A percentile compares a stretch with the other conserved stretches of the same genome.
These are phyloP conservation scores for Ctenicera cuprea DNA, from an alignment of 2,888 invertebrate genomes.

Conservation along the genomic window DNA sequence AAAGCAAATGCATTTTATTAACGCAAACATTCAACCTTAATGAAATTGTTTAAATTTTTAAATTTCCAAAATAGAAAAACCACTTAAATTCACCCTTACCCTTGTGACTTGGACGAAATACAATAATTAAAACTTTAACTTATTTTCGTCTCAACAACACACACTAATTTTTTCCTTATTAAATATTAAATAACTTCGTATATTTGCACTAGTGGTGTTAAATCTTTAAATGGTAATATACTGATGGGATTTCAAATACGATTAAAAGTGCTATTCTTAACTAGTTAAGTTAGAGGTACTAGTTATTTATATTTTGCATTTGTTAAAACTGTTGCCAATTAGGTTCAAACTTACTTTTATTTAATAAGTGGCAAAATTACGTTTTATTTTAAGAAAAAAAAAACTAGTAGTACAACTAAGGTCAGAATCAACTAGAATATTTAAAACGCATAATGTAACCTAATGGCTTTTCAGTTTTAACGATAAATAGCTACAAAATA, in stretches of 20 bases:
- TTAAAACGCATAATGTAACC: background rate
- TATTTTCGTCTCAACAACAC: background rate
- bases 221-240: conserved; percentile 18
- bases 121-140: background rate
- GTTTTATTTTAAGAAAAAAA: too few species aligned
- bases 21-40: too few species aligned
- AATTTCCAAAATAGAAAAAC: too few species aligned
- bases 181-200: conserved; percentile 6
- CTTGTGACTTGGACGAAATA: conserved; percentile 17
- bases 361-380: too few species aligned
- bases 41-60: too few species aligned
- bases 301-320: background rate
- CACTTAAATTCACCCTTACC: background rate
- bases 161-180: background rate
- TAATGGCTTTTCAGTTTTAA: conserved; percentile 20
- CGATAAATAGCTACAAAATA: conserved; percentile 9
- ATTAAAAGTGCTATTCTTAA: background rate
- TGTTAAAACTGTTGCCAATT: conserved; percentile 25
- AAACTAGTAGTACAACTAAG: too few species aligned
- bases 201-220: conserved; percentile 27
- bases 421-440: background rate
- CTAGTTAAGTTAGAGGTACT: background rate
- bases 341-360: background rate
- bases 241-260: background rate
- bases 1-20: too few species aligned